Percentiles rank a stretch among this genome's conserved stretches.
phyloP scores from a whole-genome alignment of 2,888 invertebrate genomes.

The Yponomeuta sedellus region DNA sequence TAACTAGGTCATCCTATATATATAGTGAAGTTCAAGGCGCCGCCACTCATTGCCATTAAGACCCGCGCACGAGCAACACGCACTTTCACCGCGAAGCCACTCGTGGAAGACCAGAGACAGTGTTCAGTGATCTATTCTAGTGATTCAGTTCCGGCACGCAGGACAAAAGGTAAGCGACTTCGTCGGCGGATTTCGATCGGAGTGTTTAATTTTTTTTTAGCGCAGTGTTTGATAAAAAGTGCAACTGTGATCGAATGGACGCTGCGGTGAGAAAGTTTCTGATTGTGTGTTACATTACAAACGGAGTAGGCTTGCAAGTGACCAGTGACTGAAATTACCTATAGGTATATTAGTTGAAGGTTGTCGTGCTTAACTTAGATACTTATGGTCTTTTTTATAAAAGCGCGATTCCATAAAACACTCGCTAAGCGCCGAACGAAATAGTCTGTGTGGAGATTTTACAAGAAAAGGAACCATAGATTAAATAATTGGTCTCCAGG shows the following conservation, averaged over 20 bases:
- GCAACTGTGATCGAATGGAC: slow-evolving; percentile 31
- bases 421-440: too few relatives aligned
- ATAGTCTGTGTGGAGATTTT: too few relatives aligned
- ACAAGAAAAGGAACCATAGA: too few relatives aligned
- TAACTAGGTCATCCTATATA: slow-evolving; percentile 90
- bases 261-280: slow-evolving; percentile 31
- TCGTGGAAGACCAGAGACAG: slow-evolving; percentile 41
- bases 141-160: slow-evolving; percentile 9
- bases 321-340: slow-evolving; percentile 15
- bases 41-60: slow-evolving; percentile 77
- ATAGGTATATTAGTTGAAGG: not conserved
- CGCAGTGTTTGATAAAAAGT: slow-evolving; percentile 24
- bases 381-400: too few relatives aligned
- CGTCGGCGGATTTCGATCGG: not conserved
- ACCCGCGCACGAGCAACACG: slow-evolving; percentile 65
- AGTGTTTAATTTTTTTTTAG: not conserved
- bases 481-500: too few relatives aligned
- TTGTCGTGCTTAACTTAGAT: not conserved
- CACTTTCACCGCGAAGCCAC: slow-evolving; percentile 66
- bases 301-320: slow-evolving; percentile 23
- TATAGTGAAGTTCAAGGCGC: slow-evolving; percentile 90
- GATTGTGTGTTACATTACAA: slow-evolving; percentile 4
- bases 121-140: slow-evolving; percentile 57
- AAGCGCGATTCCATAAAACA: too few relatives aligned
- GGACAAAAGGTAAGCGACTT: slow-evolving; percentile 48